Base-by-base conservation (phyloP, 2,888 invertebrate genomes). In the Sesia apiformis region DNA sequence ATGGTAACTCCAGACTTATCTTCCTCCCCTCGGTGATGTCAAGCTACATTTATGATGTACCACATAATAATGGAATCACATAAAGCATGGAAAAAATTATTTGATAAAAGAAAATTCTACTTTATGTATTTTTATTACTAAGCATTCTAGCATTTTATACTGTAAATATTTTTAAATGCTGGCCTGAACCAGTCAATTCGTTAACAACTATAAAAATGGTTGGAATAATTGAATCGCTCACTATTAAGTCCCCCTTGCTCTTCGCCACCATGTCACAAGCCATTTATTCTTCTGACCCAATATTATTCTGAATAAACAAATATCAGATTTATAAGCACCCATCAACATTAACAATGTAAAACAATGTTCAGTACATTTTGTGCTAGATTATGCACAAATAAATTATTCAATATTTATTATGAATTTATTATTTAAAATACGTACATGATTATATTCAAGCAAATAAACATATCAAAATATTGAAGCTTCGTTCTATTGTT, bases 111-210 rank as follows among this genome's bases (percentile, higher is more conserved):
- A 23, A 83, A 83, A 82, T 82, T 77, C 85, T 82, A 84, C 83
- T 72, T 78, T 80, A 78, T 78, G 82, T 81, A 82, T 78, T 78
- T 5, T 78, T 75, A 78, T 81, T 74, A 78, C 78, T 84, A 88
- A 84, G 85, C 85, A 69, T 79, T 80, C 84, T 86, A 89, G 81
- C 76, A 76, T 78, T 84, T 84, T 81, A 78, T 72, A 82, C 80
- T 79, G 78, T 85, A 81, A 74, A 84, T 82, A 81, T 76, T 68
- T 74, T 83, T 84, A 86, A 88, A 87, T 86, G 87, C 87, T 87
- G 85, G 81, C 57, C 5, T 46, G n/a, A 8, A 46, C 46, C 46
- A 46, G 46, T 46, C 23, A 3, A 46, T 4, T 46, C 4, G 7
- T 46, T 46, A 46, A 46, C 46, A 7, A 4, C 46, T 46, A 46